Percentiles rank a stretch among this genome's conserved stretches.
phyloP scores from a whole-genome alignment of 2,113 vertebrate species.

The Scomber colias region DNA sequence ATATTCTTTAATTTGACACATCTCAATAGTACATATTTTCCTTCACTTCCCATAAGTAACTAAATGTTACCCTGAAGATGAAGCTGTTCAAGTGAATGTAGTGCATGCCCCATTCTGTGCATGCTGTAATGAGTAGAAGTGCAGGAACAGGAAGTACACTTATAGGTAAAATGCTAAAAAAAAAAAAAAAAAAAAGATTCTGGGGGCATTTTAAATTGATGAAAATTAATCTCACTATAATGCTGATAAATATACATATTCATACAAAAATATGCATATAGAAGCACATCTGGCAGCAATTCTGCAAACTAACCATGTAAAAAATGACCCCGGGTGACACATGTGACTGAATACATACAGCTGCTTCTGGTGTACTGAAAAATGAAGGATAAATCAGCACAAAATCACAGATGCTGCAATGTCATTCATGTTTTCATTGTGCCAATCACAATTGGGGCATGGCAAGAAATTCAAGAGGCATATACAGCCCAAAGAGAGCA shows the following conservation, averaged over 20 bases:
- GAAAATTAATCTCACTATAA: slow-evolving; percentile 27
- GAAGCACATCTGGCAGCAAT: background rate
- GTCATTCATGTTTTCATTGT: too few relatives aligned
- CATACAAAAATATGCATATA: slow-evolving; percentile 33
- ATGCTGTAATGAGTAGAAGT: background rate
- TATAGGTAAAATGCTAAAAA: slow-evolving; percentile 13
- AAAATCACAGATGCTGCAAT: background rate
- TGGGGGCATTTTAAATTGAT: background rate
- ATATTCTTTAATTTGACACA: too few relatives aligned
- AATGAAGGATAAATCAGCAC: background rate
- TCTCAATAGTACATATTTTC: background rate
- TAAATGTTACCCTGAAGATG: background rate
- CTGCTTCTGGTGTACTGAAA: background rate
- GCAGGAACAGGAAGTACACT: slow-evolving; percentile 1
- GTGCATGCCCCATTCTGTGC: background rate
- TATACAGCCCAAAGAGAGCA: background rate
- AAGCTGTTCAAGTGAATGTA: background rate
- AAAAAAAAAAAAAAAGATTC: background rate
- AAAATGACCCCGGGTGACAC: too few relatives aligned
- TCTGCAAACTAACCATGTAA: slow-evolving; percentile 15
- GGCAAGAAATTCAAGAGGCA: background rate
- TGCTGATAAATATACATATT: slow-evolving; percentile 30
- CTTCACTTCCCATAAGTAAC: background rate
- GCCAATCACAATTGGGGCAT: background rate
- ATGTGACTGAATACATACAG: background rate